Percentiles rank a stretch among this genome's conserved stretches.
phyloP scores from a whole-genome alignment of 2,113 vertebrate genomes.

The Heterocephalus glaber region DNA sequence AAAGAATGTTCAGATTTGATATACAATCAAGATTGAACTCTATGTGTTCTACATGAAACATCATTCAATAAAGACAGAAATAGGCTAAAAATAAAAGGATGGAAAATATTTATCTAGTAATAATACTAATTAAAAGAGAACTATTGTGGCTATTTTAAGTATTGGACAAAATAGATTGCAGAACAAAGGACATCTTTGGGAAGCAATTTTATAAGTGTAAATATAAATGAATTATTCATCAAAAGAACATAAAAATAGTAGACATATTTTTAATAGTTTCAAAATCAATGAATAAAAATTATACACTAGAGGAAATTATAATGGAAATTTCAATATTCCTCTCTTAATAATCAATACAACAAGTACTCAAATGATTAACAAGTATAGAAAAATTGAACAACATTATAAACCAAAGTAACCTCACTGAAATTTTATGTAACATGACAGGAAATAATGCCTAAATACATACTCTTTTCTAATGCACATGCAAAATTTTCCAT shows the following conservation, averaged over 20 bases:
- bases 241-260: neutral
- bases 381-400: neutral
- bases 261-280: neutral
- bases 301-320: neutral
- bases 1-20: neutral
- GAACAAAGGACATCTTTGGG: neutral
- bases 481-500: neutral
- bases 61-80: neutral
- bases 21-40: neutral
- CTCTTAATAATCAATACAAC: neutral
- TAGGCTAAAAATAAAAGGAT: neutral
- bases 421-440: neutral
- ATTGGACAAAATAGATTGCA: neutral
- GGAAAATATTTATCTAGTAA: neutral
- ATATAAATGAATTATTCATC: neutral
- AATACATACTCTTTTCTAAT: neutral
- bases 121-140: neutral
- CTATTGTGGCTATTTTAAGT: neutral
- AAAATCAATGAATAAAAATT: neutral
- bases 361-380: neutral
- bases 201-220: neutral
- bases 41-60: neutral
- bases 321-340: neutral
- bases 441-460: neutral
- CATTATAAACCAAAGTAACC: neutral